These are phyloP conservation scores for Girardinus metallicus DNA, from an alignment of 2,797 vertebrate genomes.

Conservation along the genomic window DNA sequence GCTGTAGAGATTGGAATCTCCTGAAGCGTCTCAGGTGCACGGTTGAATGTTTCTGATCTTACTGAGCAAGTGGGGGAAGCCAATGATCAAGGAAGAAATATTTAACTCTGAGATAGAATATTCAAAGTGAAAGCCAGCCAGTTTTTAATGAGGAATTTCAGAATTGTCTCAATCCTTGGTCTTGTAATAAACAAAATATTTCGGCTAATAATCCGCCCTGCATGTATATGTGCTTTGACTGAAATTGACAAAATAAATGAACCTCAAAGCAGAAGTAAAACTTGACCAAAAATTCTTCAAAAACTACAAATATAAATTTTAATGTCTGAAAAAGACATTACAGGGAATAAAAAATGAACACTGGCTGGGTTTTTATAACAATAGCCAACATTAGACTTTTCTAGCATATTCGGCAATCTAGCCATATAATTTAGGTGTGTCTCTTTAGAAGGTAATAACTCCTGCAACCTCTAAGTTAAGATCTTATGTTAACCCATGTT, in stretches of 20 bases:
- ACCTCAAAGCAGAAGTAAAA: slow-evolving; percentile 19
- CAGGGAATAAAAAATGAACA: too few species aligned
- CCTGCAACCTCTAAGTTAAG: background rate
- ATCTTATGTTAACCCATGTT: background rate
- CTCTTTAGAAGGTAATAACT: background rate
- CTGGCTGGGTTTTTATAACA: background rate
- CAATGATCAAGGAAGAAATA: slow-evolving; percentile 6
- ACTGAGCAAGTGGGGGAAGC: background rate
- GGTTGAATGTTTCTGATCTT: slow-evolving; percentile 16
- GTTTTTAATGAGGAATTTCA: slow-evolving; percentile 34
- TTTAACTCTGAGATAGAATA: slow-evolving; percentile 4
- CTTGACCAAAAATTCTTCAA: background rate
- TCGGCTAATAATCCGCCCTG: background rate
- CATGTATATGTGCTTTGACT: too few species aligned
- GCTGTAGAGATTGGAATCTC: slow-evolving; percentile 35
- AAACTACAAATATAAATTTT: background rate
- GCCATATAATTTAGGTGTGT: too few species aligned
- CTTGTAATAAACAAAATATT: background rate
- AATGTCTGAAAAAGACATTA: too few species aligned
- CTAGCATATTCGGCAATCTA: background rate
- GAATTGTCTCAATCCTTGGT: slow-evolving; percentile 8
- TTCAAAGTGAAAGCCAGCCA: slow-evolving; percentile 7
- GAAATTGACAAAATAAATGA: slow-evolving; percentile 21
- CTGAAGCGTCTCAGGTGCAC: slow-evolving; percentile 7
- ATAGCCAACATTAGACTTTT: background rate